phyloP scores from a whole-genome alignment of 2,113 vertebrate genomes.

The Barnardius zonarius region DNA sequence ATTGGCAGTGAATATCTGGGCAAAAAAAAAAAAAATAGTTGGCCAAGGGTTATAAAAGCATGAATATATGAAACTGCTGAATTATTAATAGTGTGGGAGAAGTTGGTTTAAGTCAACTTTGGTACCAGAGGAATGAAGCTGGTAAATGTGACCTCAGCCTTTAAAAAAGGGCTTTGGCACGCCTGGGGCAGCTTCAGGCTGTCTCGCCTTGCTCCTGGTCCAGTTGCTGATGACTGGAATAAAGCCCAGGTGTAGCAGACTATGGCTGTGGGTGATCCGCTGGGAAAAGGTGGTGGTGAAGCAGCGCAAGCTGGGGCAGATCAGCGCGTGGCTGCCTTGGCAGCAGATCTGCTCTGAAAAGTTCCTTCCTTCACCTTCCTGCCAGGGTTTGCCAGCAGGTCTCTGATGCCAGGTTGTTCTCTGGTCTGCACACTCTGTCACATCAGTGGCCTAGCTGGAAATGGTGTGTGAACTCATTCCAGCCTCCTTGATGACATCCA shows the following conservation, averaged over 20 bases:
- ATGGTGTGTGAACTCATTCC: rapidly evolving
- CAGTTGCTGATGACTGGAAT: background rate
- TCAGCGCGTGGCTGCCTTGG: background rate
- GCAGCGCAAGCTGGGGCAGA: rapidly evolving
- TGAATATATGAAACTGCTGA: background rate
- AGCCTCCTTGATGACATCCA: background rate
- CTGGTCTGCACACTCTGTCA: background rate
- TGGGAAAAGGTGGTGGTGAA: background rate
- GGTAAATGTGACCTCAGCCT: background rate
- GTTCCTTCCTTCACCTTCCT: background rate
- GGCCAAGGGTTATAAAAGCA: background rate
- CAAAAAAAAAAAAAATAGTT: background rate
- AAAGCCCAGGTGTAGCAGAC: background rate
- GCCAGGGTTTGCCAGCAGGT: background rate
- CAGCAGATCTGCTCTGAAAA: background rate
- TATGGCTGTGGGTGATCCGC: background rate
- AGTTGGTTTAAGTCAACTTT: background rate
- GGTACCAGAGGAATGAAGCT: background rate
- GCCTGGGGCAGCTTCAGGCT: background rate
- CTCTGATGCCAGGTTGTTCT: background rate
- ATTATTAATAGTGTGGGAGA: background rate
- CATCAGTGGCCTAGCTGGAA: background rate
- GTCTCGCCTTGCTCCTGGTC: background rate
- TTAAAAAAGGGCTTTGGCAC: background rate
- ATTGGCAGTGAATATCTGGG: background rate